These are phyloP conservation scores for Mimumesa dahlbomi DNA, from an alignment of 2,888 invertebrate species.

Conservation along the genomic window DNA sequence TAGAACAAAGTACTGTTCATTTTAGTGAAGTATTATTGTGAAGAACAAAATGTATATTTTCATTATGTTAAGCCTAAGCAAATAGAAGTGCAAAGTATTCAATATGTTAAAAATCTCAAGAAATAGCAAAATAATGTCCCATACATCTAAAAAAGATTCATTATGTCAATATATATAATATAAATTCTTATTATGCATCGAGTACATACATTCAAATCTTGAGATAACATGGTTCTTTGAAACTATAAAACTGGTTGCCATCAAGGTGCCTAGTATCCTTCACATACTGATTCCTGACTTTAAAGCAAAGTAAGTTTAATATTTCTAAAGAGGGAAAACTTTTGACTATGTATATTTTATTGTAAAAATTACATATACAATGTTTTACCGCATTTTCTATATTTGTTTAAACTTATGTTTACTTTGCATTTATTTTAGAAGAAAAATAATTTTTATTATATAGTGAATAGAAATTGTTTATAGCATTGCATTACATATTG, in stretches of 20 bases:
- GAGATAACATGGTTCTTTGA: conserved; percentile 23
- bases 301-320: too few relatives aligned
- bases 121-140: conserved; percentile 10
- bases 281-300: conserved; percentile 8
- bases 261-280: conserved; percentile 34
- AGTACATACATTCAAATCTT: conserved; percentile 20
- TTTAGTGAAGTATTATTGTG: not conserved
- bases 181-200: conserved; percentile 12
- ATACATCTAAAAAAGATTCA: conserved; percentile 14
- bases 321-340: too few relatives aligned
- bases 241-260: conserved; percentile 15
- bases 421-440: too few relatives aligned
- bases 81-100: not conserved
- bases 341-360: too few relatives aligned
- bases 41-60: not conserved
- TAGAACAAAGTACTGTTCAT: not conserved
- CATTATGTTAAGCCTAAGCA: not conserved
- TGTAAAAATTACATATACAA: too few relatives aligned
- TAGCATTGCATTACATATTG: too few relatives aligned
- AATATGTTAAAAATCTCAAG: not conserved
- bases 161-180: conserved; percentile 9
- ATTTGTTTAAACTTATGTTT: too few relatives aligned
- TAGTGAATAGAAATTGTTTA: too few relatives aligned
- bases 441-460: too few relatives aligned
- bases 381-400: too few relatives aligned